phyloP scores from a whole-genome alignment of 2,888 invertebrate genomes.

The Sylvicola cinctus region DNA sequence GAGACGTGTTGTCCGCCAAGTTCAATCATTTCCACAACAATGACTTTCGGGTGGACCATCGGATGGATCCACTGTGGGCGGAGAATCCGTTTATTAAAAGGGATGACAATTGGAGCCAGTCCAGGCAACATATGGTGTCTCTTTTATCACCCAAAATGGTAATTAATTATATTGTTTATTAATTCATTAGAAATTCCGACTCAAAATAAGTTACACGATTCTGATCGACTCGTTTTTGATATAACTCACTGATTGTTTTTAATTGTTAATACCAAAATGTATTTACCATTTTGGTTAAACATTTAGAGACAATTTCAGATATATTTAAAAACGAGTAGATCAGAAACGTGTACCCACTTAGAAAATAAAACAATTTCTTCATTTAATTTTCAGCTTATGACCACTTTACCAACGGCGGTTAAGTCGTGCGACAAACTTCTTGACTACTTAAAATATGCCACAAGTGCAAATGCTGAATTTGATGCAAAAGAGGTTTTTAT shows the following conservation, averaged over 20 bases:
- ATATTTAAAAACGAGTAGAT: too few species aligned
- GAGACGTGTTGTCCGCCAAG: conserved; percentile 6
- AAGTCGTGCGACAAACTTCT: conserved; percentile 4
- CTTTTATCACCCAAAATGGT: background rate
- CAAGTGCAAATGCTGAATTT: conserved; percentile 5
- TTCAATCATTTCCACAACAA: conserved; percentile 6
- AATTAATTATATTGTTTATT: too few species aligned
- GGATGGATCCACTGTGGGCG: background rate
- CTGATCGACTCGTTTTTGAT: too few species aligned
- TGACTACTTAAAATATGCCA: conserved; percentile 7
- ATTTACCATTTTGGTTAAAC: too few species aligned
- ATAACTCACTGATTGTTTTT: too few species aligned
- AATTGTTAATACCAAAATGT: too few species aligned
- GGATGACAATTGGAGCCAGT: background rate
- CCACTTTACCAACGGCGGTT: conserved; percentile 1
- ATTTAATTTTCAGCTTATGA: background rate
- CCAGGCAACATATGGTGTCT: background rate
- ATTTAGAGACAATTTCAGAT: too few species aligned
- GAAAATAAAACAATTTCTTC: too few species aligned
- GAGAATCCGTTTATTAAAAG: background rate
- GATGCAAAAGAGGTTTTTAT: conserved; percentile 8
- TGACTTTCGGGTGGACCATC: conserved; percentile 2
- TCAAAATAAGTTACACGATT: too few species aligned
- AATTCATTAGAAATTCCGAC: background rate
- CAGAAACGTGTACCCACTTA: too few species aligned